phyloP scores from a whole-genome alignment of 2,113 vertebrate species.

The Hyaena hyaena region DNA sequence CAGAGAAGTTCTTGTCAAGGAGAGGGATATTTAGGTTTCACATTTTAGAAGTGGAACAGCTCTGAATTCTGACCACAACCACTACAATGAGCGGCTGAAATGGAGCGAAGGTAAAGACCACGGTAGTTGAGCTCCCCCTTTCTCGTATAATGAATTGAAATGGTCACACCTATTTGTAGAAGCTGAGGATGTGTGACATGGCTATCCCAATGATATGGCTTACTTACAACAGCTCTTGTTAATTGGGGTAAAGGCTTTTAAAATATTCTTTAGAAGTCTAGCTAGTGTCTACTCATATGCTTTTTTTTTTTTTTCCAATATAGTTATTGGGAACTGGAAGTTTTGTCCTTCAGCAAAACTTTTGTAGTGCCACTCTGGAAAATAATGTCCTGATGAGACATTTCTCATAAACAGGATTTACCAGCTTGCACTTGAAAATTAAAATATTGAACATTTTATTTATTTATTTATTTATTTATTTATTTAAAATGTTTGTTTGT shows the following conservation, averaged over 20 bases:
- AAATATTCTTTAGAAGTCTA: background rate
- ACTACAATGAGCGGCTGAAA: background rate
- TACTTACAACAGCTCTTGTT: background rate
- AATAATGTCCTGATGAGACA: background rate
- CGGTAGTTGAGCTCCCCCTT: background rate
- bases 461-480: no score
- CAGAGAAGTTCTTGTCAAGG: background rate
- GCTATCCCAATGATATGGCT: background rate
- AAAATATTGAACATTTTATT: background rate
- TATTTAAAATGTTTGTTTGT: no score
- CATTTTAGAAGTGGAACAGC: background rate
- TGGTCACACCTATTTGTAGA: background rate
- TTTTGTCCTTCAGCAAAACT: background rate
- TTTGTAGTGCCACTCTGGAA: background rate
- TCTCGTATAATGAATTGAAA: background rate
- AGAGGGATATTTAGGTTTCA: background rate
- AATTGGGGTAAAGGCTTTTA: background rate
- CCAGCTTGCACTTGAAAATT: conserved; percentile 23
- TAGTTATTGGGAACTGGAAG: background rate
- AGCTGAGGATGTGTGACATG: background rate
- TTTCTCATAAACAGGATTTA: conserved; percentile 1
- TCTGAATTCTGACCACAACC: background rate
- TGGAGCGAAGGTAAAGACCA: background rate
- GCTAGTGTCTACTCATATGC: background rate
- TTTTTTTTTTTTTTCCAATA: background rate